phyloP scores from a whole-genome alignment of 2,797 vertebrate species.

The Salarias fasciatus region DNA sequence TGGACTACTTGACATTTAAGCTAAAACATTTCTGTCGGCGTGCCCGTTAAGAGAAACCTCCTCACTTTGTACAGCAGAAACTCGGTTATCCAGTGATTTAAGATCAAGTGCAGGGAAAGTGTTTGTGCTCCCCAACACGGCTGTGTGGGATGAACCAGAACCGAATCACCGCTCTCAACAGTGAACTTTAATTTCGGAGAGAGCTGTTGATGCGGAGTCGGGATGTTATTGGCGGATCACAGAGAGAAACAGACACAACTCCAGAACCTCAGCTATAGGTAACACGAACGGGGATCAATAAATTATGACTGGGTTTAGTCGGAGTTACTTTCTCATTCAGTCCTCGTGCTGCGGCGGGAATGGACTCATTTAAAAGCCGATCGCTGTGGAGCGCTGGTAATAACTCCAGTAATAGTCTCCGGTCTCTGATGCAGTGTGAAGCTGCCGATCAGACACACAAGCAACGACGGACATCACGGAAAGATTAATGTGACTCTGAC shows the following conservation, averaged over 20 bases:
- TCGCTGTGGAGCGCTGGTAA: not conserved
- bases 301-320: not conserved
- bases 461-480: not conserved
- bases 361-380: not conserved
- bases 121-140: constrained; percentile 4
- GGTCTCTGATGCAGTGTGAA: not conserved
- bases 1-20: constrained; percentile 5
- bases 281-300: not conserved
- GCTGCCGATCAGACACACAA: not conserved
- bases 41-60: constrained; percentile 11
- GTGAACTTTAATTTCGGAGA: constrained; percentile 8
- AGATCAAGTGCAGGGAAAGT: too few species aligned
- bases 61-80: constrained; percentile 26
- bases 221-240: constrained; percentile 6
- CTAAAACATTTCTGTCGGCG: constrained; percentile 10
- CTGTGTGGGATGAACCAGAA: not conserved
- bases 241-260: too few species aligned
- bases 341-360: constrained; percentile 4
- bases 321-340: constrained; percentile 2
- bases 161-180: constrained; percentile 5
- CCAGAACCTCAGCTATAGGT: too few species aligned
- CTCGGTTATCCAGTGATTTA: constrained; percentile 9
- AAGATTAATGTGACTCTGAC: not conserved
- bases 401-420: not conserved
- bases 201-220: constrained; percentile 16